Evolutionary conservation across 2,888 invertebrate genomes (phyloP).

Genomic region (Dolichomitus sp.): DNA sequence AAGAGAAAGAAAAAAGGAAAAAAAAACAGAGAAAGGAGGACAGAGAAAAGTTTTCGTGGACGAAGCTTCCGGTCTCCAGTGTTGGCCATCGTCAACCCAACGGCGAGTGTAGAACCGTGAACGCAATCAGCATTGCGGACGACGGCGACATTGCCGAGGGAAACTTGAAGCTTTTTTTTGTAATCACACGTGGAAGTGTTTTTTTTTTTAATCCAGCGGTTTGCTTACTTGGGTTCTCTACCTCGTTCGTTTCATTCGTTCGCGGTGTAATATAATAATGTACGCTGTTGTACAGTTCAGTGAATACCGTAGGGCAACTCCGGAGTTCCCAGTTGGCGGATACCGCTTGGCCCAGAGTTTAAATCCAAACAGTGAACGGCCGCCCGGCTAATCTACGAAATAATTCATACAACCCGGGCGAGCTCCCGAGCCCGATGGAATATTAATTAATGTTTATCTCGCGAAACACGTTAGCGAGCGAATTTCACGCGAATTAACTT

Average conservation of each 20-base stretch:
- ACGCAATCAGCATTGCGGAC: conserved; percentile 60
- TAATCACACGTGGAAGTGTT: conserved; percentile 57
- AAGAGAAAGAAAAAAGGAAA: not conserved
- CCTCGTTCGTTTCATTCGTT: conserved; percentile 22
- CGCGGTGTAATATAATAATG: conserved; percentile 7
- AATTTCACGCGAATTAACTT: conserved; percentile 65
- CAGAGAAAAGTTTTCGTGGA: conserved; percentile 39
- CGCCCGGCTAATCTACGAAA: conserved; percentile 57
- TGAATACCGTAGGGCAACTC: conserved; percentile 6
- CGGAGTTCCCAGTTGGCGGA: not conserved
- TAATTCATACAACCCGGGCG: conserved; percentile 58
- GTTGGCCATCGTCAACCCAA: conserved; percentile 26
- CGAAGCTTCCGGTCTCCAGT: conserved; percentile 40
- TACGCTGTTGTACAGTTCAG: conserved; percentile 3
- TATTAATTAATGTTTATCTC: conserved; percentile 67
- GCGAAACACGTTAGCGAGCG: conserved; percentile 56
- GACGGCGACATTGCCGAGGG: conserved; percentile 16
- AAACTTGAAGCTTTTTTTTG: conserved; percentile 27
- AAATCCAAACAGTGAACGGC: conserved; percentile 31
- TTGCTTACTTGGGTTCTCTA: not conserved
- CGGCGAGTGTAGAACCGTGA: not conserved
- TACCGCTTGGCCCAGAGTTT: conserved; percentile 9
- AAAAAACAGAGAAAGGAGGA: conserved; percentile 9
- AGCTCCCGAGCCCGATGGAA: conserved; percentile 54
- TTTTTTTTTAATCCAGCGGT: not conserved